A percentile compares a stretch with the other conserved stretches of the same genome.
Evolutionary conservation across 2,797 vertebrate species (phyloP).

Genomic region (Myotis findleyi): DNA sequence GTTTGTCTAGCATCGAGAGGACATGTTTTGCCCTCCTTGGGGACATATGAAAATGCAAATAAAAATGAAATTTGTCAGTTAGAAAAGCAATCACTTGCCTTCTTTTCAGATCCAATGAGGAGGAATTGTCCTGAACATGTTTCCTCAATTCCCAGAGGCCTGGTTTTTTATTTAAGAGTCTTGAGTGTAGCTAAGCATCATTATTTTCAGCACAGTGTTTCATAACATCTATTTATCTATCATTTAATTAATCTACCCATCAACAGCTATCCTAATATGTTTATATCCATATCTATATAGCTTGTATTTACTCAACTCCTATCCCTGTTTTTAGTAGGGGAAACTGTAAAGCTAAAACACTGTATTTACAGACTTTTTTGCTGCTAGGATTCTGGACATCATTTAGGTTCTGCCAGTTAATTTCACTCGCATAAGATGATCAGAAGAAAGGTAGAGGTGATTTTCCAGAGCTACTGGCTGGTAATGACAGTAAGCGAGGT

Average conservation of each 20-base stretch:
- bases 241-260: not conserved
- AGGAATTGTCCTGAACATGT: not conserved
- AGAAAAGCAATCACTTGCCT: not conserved
- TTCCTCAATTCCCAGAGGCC: not conserved
- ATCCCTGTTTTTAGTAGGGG: not conserved
- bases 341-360: not conserved
- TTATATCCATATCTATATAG: not conserved
- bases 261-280: not conserved
- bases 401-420: not conserved
- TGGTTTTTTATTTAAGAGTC: not conserved
- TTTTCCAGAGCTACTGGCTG: not conserved
- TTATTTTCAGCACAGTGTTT: not conserved
- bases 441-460: not conserved
- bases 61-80: not conserved
- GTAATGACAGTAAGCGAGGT: not conserved
- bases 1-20: not conserved
- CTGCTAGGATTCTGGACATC: not conserved
- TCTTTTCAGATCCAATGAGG: not conserved
- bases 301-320: not conserved
- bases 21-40: not conserved
- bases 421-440: not conserved
- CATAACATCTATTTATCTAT: not conserved
- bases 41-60: not conserved
- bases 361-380: not conserved
- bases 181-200: not conserved